Evolutionary conservation across 1,140 invertebrate genomes (phyloP), one percentile per base, ranked within the genome.

Genomic region (Holotrichia oblita): DNA sequence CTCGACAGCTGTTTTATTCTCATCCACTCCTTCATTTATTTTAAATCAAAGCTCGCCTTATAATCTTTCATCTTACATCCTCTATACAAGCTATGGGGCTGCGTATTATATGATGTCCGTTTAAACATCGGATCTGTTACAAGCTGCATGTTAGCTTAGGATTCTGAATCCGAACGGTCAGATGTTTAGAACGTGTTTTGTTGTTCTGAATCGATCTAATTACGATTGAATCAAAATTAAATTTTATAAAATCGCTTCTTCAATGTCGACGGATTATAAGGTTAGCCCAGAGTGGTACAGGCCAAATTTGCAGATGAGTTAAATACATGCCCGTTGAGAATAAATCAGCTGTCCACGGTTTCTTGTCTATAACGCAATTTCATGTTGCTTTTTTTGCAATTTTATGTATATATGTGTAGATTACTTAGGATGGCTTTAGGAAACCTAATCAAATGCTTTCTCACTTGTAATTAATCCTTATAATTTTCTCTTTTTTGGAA

Each of bases 331-430:
- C 14, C 61, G 1, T 42, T 74, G 34, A 17, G 73, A n/a, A 74
- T 74, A 41, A 74, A 44, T 74, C 73, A 74, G 73, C 73, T 74
- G 73, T 74, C 73, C 73, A 74, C 73, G 73, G 73, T 74, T 74
- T 74, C 73, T 74, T 74, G 34, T 44, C 73, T 44, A 42, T 41
- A 24, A 10, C 61, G 61, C 61, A 69, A 27, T 27, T 69, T 9
- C 20, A 69, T 27, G 0, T 10, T 10, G 22, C 61, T 64, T 69
- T 69, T 4, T 34, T 34, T 34, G 4, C 27, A 34, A 34, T 61
- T 7, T 20, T 14, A n/a, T 61, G 59, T 22, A n/a, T n/a, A n/a
- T n/a, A 20, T 22, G n/a, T 22, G 59, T 8, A 61, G 59, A 14
- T 17, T 48, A 3, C 0, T 74, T 24, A 74, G 6, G 40, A 41